Evolutionary conservation across 2,888 invertebrate genomes (phyloP), one percentile per base, ranked within the genome.

Genomic region (Tipula unca): DNA sequence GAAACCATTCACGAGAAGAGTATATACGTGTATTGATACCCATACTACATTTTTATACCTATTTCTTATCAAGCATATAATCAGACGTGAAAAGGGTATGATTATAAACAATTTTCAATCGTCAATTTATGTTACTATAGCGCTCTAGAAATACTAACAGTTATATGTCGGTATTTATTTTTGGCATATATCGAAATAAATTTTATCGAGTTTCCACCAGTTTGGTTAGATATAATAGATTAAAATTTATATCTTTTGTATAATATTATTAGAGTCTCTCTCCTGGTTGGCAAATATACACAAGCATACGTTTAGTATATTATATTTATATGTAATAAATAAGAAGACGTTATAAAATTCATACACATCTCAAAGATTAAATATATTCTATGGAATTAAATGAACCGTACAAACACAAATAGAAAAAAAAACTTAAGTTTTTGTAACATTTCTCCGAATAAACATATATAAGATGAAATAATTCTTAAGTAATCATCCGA

Each of bases 401-500:
- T 69, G 69, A 69, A 69, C 69, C 13, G 25, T 25, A 69, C 20
- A 25, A 25, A 69, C 4, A 2, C 48, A 69, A 25, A 69, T 1
- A 10, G 25, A 69, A 20, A 69, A 69, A 25, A 25, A 25, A 20
- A 69, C 17, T 69, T n/a, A n/a, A 69, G 69, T 69, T 69, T 69
- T 25, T 69, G 25, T 20, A 69, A 69, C 69, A 25, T 69, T 69
- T 69, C 20, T 69, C 69, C 69, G 48, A 54, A 54, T 32, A 54
- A 69, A 69, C n/a, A n/a, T n/a, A n/a, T 69, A 25, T 69, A 69
- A 69, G 69, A 69, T 69, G 69, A 25, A 69, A 69, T 69, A 69
- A 69, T 25, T 69, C 69, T 69, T 69, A 69, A 69, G 69, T 69
- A 69, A 69, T 69, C 69, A 69, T 69, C 69, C 69, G 69, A 69